These are phyloP conservation scores for Gari tellinella DNA, from an alignment of 2,888 invertebrate species.

Conservation along the genomic window DNA sequence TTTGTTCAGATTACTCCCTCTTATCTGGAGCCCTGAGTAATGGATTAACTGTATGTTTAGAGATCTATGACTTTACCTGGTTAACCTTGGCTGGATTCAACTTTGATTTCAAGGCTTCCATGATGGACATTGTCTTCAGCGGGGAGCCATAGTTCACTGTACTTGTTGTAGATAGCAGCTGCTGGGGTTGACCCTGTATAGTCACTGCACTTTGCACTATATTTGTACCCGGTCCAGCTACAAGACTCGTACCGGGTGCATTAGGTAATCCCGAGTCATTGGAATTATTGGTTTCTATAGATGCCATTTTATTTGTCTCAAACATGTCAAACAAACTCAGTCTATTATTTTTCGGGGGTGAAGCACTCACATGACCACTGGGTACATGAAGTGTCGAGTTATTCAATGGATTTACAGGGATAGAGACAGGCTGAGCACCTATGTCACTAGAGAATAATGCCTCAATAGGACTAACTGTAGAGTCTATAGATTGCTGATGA, in stretches of 20 bases:
- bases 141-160: constrained; percentile 52
- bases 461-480: constrained; percentile 28
- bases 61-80: no score
- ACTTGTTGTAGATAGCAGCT: constrained; percentile 10
- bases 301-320: constrained; percentile 11
- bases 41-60: no score
- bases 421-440: background rate
- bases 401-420: background rate
- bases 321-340: constrained; percentile 55
- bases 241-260: no score
- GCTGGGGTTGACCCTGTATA: background rate
- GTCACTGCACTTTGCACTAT: background rate
- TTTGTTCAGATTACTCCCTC: no score
- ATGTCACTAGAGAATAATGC: constrained; percentile 15
- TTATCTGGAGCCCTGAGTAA: background rate
- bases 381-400: background rate
- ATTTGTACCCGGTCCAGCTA: background rate
- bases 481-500: background rate
- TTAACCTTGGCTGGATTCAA: constrained; percentile 17
- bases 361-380: background rate
- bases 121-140: constrained; percentile 38
- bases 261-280: no score
- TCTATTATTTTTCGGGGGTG: constrained; percentile 26
- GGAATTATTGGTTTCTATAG: background rate
- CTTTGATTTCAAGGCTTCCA: constrained; percentile 56